Evolutionary conservation across 2,888 invertebrate genomes (phyloP).

Genomic region (Mythimna lalbum): DNA sequence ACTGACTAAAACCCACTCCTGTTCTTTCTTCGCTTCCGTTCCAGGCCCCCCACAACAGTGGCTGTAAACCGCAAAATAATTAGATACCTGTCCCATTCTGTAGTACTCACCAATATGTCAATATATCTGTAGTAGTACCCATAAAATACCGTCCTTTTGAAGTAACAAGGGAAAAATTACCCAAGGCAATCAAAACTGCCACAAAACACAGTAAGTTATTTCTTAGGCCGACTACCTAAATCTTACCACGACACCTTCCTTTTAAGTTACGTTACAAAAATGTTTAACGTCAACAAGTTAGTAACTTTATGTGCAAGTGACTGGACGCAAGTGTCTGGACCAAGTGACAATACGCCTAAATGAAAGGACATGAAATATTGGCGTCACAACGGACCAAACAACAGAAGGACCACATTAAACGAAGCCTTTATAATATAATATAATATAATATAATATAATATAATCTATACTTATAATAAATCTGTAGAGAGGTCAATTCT

Average conservation of each 20-base stretch:
- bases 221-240: conserved; percentile 60
- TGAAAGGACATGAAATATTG: conserved; percentile 62
- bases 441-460: no score
- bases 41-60: neutral
- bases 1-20: no score
- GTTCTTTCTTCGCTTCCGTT: no score
- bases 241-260: conserved; percentile 67
- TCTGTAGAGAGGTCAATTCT: no score
- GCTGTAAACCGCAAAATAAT: conserved; percentile 3
- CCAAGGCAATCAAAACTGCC: conserved; percentile 20
- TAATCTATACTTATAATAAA: no score
- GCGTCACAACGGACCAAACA: neutral
- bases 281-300: conserved; percentile 66
- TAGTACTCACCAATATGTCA: no score
- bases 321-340: conserved; percentile 35
- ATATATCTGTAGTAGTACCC: no score
- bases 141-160: conserved; percentile 8
- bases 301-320: conserved; percentile 69
- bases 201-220: conserved; percentile 48
- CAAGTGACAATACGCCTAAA: conserved; percentile 67
- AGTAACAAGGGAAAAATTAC: conserved; percentile 4
- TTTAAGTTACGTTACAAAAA: conserved; percentile 65
- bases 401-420: conserved; percentile 17
- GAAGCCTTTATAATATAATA: no score
- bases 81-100: conserved; percentile 14